Percentiles rank a stretch among this genome's conserved stretches.
Evolutionary conservation across 2,888 invertebrate genomes (phyloP).

Genomic region (Microctonus hyperodae): DNA sequence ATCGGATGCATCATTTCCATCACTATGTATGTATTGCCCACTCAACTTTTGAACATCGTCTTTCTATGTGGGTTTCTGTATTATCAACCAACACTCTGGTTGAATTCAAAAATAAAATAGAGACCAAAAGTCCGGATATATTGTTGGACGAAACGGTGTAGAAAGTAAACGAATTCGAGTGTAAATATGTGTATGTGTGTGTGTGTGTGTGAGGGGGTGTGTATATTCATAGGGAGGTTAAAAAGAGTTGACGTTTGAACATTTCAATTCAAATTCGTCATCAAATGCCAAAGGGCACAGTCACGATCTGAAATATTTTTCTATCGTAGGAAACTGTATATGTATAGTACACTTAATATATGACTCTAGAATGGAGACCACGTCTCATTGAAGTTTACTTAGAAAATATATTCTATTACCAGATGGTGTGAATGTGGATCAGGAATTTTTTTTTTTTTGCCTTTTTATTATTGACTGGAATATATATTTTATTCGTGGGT

Average conservation of each 20-base stretch:
- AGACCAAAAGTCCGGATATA: no score
- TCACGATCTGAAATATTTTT: neutral
- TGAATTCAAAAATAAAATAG: neutral
- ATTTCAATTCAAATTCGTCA: neutral
- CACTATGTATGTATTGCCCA: neutral
- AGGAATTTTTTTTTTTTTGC: neutral
- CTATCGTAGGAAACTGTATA: neutral
- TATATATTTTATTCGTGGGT: neutral
- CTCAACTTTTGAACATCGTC: neutral
- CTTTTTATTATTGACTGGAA: neutral
- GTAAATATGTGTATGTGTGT: no score
- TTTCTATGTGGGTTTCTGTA: neutral
- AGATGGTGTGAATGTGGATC: slow-evolving; percentile 2
- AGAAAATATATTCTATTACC: slow-evolving; percentile 2
- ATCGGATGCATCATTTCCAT: slow-evolving; percentile 14
- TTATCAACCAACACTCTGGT: neutral
- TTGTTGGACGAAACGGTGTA: no score
- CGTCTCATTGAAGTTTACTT: neutral
- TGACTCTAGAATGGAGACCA: neutral
- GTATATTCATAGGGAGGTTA: neutral
- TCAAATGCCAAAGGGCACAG: neutral
- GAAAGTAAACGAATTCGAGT: no score
- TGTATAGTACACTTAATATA: neutral
- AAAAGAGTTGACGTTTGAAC: neutral
- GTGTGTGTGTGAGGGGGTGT: neutral